phyloP scores from a whole-genome alignment of 2,113 vertebrate genomes.

The Ceratotherium simum region DNA sequence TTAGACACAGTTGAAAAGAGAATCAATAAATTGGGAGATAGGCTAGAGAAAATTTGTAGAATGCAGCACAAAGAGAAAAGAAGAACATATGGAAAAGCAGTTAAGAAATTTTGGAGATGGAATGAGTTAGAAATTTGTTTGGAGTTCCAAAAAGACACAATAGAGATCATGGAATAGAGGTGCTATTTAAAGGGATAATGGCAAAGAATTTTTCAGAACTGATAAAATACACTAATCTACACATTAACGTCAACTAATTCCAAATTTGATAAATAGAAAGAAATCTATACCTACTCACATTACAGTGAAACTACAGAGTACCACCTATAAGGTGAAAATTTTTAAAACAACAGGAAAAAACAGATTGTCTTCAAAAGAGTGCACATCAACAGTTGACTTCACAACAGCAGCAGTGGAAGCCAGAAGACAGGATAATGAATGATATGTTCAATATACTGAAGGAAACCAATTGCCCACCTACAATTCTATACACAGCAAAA shows the following conservation, averaged over 20 bases:
- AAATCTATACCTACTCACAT: not conserved
- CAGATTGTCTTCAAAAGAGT: not conserved
- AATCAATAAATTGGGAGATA: not conserved
- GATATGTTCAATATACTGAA: not conserved
- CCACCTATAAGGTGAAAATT: not conserved
- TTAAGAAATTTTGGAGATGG: not conserved
- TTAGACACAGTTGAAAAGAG: not conserved
- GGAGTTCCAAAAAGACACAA: not conserved
- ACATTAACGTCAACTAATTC: not conserved
- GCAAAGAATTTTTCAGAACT: not conserved
- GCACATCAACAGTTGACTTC: not conserved
- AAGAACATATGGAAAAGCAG: not conserved
- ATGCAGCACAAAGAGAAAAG: not conserved
- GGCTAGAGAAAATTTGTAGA: not conserved
- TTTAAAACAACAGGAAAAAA: not conserved
- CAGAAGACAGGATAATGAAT: not conserved
- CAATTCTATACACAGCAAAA: not conserved
- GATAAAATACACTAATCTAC: not conserved
- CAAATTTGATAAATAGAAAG: not conserved
- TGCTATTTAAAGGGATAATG: not conserved
- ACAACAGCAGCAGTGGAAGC: not conserved
- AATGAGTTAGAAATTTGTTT: not conserved
- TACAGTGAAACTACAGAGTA: not conserved
- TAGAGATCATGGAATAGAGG: not conserved
- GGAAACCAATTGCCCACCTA: not conserved